Evolutionary conservation across 2,113 vertebrate species (phyloP).

Genomic region (Eptatretus burgeri): DNA sequence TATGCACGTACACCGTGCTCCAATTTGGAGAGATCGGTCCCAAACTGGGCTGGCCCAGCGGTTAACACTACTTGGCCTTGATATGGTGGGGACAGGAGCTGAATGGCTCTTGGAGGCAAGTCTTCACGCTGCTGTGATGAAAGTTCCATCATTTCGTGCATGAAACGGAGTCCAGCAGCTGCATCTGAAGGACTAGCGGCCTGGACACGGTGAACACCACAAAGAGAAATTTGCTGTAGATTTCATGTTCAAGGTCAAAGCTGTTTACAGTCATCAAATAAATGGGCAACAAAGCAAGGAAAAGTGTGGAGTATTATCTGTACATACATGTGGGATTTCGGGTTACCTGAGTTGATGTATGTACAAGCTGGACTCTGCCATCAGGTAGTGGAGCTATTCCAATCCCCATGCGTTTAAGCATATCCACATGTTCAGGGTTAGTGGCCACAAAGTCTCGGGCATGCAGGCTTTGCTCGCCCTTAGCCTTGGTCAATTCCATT

Average conservation of each 20-base stretch:
- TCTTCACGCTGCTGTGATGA: slow-evolving; percentile 20
- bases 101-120: slow-evolving; percentile 21
- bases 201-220: slow-evolving; percentile 10
- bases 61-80: slow-evolving; percentile 24
- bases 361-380: slow-evolving; percentile 9
- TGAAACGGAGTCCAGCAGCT: slow-evolving; percentile 19
- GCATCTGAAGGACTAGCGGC: slow-evolving; percentile 12
- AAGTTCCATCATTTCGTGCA: slow-evolving; percentile 19
- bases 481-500: slow-evolving; percentile 21
- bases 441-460: slow-evolving; percentile 15
- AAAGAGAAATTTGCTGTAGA: too few species aligned
- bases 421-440: slow-evolving; percentile 26
- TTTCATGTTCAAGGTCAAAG: too few species aligned
- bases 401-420: slow-evolving; percentile 34
- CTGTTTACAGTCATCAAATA: too few species aligned
- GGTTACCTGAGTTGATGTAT: background rate
- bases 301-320: too few species aligned
- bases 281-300: too few species aligned
- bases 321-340: too few species aligned
- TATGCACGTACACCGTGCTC: slow-evolving; percentile 23
- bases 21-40: slow-evolving; percentile 27
- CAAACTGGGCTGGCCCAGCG: slow-evolving; percentile 32
- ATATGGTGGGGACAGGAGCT: slow-evolving; percentile 31
- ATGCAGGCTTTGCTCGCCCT: background rate
- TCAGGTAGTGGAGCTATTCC: slow-evolving; percentile 23